Base-by-base conservation (phyloP, 2,797 vertebrate species). In the Columba guinea region DNA sequence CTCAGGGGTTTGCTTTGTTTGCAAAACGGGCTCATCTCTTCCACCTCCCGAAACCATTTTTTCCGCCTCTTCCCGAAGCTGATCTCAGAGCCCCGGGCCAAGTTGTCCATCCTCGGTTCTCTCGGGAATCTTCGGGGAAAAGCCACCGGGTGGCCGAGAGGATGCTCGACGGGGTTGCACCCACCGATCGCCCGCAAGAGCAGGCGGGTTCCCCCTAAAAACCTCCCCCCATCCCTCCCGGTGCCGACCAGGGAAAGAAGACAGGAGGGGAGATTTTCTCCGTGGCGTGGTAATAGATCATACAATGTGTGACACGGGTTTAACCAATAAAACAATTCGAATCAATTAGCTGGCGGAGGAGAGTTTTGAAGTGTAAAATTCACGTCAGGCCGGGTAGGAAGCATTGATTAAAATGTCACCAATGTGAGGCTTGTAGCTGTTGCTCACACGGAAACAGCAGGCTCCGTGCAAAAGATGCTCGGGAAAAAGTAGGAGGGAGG, bases 311-410 rank as follows among this genome's bases (percentile, higher is more conserved):
- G 97, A 97, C 97, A 96, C 95, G 90, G 97, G 96, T 97, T 98
- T 98, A 97, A 97, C 94, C 97, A 97, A 98, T 97, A 96, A 97
- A 97, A 97, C 97, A 95, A 98, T 98, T 98, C 97, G 97, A 98
- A 98, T 98, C 97, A 98, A 98, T 98, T 98, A 98, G 94, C 95
- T 84, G 89, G 93, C 90, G 95, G 95, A 97, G 94, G 95, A 97
- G 96, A 97, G 97, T 97, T 95, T 97, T 89, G 96, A 97, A 86
- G 96, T 97, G 97, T 96, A 97, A 98, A 97, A 98, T 95, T 96
- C 97, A 96, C 92, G 97, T 97, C 97, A 96, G 96, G 13, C 95
- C 49, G 68, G 96, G 95, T 93, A 97, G 93, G 94, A 97, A 98
- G 86, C 97, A 97, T 97, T 97, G 97, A 98, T 97, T 98, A 97